Evolutionary conservation across 2,113 vertebrate genomes (phyloP).

Genomic region (rat (Rattus norvegicus)): GRCr8 NC_086036.1:43488501-43489000

Average conservation of each 20-base stretch:
- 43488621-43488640: background rate
- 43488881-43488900: rapidly evolving
- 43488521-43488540: background rate
- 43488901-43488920: background rate
- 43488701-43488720: background rate
- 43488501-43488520: background rate
- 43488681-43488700: background rate
- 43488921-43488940: background rate
- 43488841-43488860: background rate
- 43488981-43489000: background rate
- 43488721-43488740: background rate
- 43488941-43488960: background rate
- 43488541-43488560: background rate
- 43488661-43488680: background rate
- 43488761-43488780: background rate
- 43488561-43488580: background rate
- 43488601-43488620: background rate
- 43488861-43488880: background rate
- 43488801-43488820: background rate
- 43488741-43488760: background rate
- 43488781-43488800: background rate
- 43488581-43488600: background rate
- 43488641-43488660: background rate
- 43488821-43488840: background rate
- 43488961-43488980: background rate